These are phyloP conservation scores for Drosophila formosana DNA, from an alignment of 2,888 invertebrate species.

Conservation along the genomic window DNA sequence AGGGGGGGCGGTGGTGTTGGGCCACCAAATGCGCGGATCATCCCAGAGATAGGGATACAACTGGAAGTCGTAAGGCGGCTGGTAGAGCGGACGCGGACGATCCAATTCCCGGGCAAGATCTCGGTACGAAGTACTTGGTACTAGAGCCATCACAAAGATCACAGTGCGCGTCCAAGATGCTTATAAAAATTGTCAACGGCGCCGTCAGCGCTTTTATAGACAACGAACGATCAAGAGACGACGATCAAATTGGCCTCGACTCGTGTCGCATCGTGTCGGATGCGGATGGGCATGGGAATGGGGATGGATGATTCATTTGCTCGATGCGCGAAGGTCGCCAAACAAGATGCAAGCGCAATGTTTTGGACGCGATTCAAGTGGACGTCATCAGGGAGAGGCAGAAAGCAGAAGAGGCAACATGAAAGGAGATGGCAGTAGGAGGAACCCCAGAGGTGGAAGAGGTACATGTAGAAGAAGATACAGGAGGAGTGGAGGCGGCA, in stretches of 20 bases:
- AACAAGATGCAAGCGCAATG: conserved; percentile 48
- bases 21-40: conserved; percentile 76
- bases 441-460: background rate
- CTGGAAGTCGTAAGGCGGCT: conserved; percentile 69
- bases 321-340: conserved; percentile 69
- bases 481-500: background rate
- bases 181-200: conserved; percentile 61
- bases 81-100: conserved; percentile 60
- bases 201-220: conserved; percentile 67
- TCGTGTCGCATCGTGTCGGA: conserved; percentile 45
- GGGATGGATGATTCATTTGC: conserved; percentile 61
- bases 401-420: background rate
- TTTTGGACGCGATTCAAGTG: conserved; percentile 54
- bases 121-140: conserved; percentile 73
- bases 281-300: conserved; percentile 53
- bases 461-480: background rate
- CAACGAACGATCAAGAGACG: background rate
- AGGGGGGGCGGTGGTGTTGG: conserved; percentile 6
- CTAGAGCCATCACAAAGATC: conserved; percentile 69
- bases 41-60: conserved; percentile 81
- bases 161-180: conserved; percentile 41
- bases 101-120: conserved; percentile 79
- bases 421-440: background rate
- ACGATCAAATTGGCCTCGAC: conserved; percentile 50
- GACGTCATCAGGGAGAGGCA: conserved; percentile 41